phyloP scores from a whole-genome alignment of 1,140 invertebrate genomes.

The Nymphalis io region DNA sequence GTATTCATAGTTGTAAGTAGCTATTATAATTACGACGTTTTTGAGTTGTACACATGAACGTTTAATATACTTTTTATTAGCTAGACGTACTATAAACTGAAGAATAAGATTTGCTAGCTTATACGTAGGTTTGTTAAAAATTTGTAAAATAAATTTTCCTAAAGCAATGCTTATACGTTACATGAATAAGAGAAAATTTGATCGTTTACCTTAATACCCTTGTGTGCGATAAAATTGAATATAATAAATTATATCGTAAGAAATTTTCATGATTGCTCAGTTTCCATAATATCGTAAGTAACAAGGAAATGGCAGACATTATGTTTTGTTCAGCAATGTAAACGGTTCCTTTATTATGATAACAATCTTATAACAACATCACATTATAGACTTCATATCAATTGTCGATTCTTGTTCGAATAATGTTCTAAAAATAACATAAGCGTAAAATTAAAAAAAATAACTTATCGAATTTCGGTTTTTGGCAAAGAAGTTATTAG shows the following conservation, averaged over 20 bases:
- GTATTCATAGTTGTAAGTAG: too few relatives aligned
- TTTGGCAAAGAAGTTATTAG: not conserved
- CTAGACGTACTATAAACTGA: too few relatives aligned
- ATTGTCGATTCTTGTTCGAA: slow-evolving; percentile 21
- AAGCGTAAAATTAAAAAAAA: not conserved
- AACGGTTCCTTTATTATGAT: slow-evolving; percentile 62
- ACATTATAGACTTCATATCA: slow-evolving; percentile 9
- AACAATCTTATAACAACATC: slow-evolving; percentile 43
- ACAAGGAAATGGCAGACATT: slow-evolving; percentile 54
- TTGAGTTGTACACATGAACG: too few relatives aligned
- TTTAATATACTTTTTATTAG: too few relatives aligned
- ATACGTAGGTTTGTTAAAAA: too few relatives aligned
- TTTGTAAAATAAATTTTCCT: not conserved
- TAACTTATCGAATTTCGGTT: not conserved
- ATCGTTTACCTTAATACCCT: slow-evolving; percentile 30
- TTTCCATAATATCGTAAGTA: slow-evolving; percentile 55
- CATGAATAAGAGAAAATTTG: not conserved
- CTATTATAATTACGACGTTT: too few relatives aligned
- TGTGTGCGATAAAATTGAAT: slow-evolving; percentile 23
- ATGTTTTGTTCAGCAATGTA: slow-evolving; percentile 59
- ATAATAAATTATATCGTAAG: slow-evolving; percentile 41
- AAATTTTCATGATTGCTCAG: slow-evolving; percentile 45
- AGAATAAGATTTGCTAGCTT: too few relatives aligned
- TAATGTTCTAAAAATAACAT: not conserved
- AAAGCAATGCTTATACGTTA: not conserved